Evolutionary conservation across 2,888 invertebrate genomes (phyloP).

Genomic region (Oligia strigilis): DNA sequence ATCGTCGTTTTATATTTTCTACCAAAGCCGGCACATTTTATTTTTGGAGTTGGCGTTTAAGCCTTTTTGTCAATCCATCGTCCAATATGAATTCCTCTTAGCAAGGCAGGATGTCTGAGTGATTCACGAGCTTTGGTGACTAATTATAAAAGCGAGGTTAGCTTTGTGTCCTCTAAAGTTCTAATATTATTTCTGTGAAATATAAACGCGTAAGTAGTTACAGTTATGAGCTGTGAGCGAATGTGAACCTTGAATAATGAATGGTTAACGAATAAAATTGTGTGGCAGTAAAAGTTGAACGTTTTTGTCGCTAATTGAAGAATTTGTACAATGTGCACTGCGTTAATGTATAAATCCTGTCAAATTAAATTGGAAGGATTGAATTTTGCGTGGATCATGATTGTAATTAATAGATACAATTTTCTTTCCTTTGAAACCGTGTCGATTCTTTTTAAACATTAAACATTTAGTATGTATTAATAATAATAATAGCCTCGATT

Average conservation of each 20-base stretch:
- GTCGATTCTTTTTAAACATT: too few species aligned
- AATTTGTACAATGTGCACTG: conserved; percentile 35
- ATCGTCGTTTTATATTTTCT: conserved; percentile 57
- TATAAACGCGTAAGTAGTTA: conserved; percentile 25
- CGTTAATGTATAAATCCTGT: conserved; percentile 4
- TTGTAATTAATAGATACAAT: neutral
- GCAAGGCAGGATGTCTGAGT: conserved; percentile 72
- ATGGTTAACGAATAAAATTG: neutral
- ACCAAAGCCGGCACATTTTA: conserved; percentile 47
- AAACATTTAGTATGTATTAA: too few species aligned
- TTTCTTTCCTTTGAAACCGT: too few species aligned
- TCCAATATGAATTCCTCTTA: conserved; percentile 68
- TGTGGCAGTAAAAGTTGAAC: neutral
- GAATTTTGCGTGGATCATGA: neutral
- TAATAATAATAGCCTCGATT: too few species aligned
- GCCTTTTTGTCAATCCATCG: conserved; percentile 52
- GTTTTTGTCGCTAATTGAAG: conserved; percentile 40
- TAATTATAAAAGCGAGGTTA: conserved; percentile 75
- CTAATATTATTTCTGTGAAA: conserved; percentile 56
- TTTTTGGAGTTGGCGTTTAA: conserved; percentile 60
- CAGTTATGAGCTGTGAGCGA: neutral
- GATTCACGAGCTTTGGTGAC: conserved; percentile 78
- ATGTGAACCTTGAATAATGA: neutral
- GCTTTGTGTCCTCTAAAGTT: conserved; percentile 64
- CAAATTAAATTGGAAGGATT: conserved; percentile 6